Evolutionary conservation across 2,888 invertebrate species (phyloP).

Genomic region (Drosophila imparisetae): DNA sequence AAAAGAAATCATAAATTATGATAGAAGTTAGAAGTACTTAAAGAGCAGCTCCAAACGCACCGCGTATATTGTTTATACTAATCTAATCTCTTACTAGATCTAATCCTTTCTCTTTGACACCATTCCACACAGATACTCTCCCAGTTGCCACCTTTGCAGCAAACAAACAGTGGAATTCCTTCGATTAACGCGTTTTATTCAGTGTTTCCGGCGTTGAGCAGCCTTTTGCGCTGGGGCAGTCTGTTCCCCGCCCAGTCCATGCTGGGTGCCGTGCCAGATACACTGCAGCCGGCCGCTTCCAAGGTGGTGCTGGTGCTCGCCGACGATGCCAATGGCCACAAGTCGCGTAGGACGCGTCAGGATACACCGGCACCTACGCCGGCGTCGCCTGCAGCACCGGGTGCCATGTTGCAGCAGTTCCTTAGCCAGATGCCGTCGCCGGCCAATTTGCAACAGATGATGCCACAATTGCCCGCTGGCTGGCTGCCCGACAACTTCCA

Average conservation of each 20-base stretch:
- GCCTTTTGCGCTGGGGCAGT: constrained; percentile 66
- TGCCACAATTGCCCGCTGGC: constrained; percentile 9
- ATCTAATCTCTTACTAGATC: not conserved
- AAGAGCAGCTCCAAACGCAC: not conserved
- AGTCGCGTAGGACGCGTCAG: constrained; percentile 58
- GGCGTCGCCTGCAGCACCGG: not conserved
- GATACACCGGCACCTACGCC: constrained; percentile 21
- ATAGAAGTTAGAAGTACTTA: not conserved
- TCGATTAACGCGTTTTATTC: constrained; percentile 45
- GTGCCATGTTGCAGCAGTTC: constrained; percentile 27
- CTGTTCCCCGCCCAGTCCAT: constrained; percentile 59
- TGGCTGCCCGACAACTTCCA: constrained; percentile 33
- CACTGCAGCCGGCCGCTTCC: constrained; percentile 55
- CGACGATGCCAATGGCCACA: constrained; percentile 66
- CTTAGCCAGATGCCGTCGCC: constrained; percentile 39
- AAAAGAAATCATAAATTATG: not conserved
- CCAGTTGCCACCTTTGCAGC: constrained; percentile 51
- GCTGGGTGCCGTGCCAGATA: constrained; percentile 58
- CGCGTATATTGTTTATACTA: too few relatives aligned
- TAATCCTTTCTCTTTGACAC: not conserved
- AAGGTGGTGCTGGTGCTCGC: constrained; percentile 80
- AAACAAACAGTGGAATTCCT: constrained; percentile 41
- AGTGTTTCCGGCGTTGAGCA: constrained; percentile 70
- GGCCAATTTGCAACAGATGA: constrained; percentile 27
- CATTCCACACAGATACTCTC: constrained; percentile 52